These are phyloP conservation scores for Pseudomugil tenellus DNA, from an alignment of 2,797 vertebrate species.

Conservation along the genomic window DNA sequence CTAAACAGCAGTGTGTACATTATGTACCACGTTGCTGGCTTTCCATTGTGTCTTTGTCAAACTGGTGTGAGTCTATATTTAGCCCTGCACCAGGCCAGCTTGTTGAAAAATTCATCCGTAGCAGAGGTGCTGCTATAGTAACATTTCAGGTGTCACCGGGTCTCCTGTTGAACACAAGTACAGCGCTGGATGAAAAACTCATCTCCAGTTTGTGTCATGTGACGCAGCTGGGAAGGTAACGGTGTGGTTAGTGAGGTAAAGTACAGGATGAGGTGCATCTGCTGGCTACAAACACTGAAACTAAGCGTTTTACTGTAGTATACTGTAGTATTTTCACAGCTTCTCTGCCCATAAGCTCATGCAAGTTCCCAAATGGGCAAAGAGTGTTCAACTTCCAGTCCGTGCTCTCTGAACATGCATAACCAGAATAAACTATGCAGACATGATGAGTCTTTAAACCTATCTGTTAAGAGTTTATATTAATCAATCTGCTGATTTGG, in stretches of 20 bases:
- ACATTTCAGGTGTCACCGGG: slow-evolving; percentile 73
- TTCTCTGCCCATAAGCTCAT: too few species aligned
- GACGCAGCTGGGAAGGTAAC: slow-evolving; percentile 52
- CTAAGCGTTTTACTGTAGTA: slow-evolving; percentile 63
- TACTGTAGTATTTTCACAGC: too few species aligned
- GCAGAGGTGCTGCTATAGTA: slow-evolving; percentile 75
- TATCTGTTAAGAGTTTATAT: too few species aligned
- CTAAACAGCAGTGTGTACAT: not conserved
- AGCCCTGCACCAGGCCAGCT: slow-evolving; percentile 51
- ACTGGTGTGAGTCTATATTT: slow-evolving; percentile 64
- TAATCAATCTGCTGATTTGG: too few species aligned
- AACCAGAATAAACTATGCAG: not conserved
- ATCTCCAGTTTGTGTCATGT: slow-evolving; percentile 50
- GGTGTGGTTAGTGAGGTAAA: slow-evolving; percentile 45
- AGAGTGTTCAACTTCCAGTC: too few species aligned
- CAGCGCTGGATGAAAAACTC: slow-evolving; percentile 51
- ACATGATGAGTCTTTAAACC: not conserved
- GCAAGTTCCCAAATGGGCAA: too few species aligned
- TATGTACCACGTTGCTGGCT: not conserved
- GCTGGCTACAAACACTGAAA: slow-evolving; percentile 78
- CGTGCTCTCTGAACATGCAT: not conserved
- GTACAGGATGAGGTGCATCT: slow-evolving; percentile 59
- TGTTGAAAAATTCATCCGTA: slow-evolving; percentile 77
- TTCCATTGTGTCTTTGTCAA: slow-evolving; percentile 46
- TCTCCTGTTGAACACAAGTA: slow-evolving; percentile 40